A percentile compares a stretch with the other conserved stretches of the same genome.
These are phyloP conservation scores for Triplophysa tibetana DNA, from an alignment of 2,113 vertebrate genomes.

Conservation along the genomic window DNA sequence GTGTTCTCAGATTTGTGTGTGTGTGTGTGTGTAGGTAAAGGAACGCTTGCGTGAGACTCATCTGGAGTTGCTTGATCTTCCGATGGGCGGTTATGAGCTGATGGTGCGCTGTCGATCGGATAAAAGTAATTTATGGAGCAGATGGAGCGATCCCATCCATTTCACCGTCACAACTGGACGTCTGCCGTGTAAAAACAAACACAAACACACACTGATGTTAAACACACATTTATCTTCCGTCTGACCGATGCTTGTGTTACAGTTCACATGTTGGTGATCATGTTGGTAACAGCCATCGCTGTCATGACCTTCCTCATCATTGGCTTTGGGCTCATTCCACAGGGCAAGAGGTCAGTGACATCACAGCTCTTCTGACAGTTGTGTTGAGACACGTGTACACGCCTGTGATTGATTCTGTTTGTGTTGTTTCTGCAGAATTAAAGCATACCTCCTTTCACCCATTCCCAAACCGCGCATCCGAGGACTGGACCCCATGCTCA, in stretches of 20 bases:
- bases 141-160: constrained; percentile 66
- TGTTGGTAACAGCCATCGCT: constrained; percentile 59
- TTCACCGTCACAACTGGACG: constrained; percentile 59
- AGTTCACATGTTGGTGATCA: constrained; percentile 66
- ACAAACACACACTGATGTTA: background rate
- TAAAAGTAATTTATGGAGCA: constrained; percentile 72
- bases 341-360: constrained; percentile 67
- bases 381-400: background rate
- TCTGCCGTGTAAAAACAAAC: constrained; percentile 55
- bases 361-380: background rate
- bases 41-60: constrained; percentile 65
- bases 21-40: constrained; percentile 64
- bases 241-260: background rate
- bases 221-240: background rate
- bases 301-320: constrained; percentile 65
- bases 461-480: constrained; percentile 72
- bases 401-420: constrained; percentile 11
- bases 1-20: background rate
- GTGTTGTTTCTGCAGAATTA: constrained; percentile 64
- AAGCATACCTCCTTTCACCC: constrained; percentile 69
- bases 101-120: constrained; percentile 71
- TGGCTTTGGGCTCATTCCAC: constrained; percentile 62
- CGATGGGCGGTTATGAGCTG: constrained; percentile 61
- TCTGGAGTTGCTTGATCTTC: constrained; percentile 70
- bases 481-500: constrained; percentile 69